Percentiles rank a stretch among this genome's conserved stretches.
Evolutionary conservation across 1,140 invertebrate genomes (phyloP).

Genomic region (Paraescarpia echinospica): DNA sequence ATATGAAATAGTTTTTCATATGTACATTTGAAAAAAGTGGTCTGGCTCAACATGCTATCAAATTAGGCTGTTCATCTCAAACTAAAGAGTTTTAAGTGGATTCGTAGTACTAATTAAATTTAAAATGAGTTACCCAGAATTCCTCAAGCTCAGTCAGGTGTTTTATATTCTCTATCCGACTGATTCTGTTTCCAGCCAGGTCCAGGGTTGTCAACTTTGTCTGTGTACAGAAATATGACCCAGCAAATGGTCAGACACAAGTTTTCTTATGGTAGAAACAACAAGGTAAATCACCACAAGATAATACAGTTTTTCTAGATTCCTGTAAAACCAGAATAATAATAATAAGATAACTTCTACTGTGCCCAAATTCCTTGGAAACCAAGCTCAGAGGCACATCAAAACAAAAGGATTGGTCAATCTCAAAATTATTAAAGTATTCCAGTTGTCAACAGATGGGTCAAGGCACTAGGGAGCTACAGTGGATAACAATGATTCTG

Average conservation of each 20-base stretch:
- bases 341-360: not conserved
- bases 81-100: not conserved
- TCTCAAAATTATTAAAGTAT: too few species aligned
- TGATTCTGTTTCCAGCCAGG: conserved; percentile 85
- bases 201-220: conserved; percentile 81
- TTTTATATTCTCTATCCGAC: conserved; percentile 75
- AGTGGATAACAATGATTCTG: too few species aligned
- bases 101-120: not conserved
- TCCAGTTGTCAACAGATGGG: too few species aligned
- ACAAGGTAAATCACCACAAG: too few species aligned
- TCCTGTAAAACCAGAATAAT: not conserved
- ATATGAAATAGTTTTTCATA: too few species aligned
- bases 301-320: not conserved
- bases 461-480: too few species aligned
- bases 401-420: not conserved
- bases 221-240: conserved; percentile 37
- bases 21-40: too few species aligned
- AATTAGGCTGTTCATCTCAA: too few species aligned
- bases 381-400: not conserved
- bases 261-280: not conserved
- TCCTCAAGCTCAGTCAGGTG: conserved; percentile 80
- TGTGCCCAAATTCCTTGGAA: not conserved
- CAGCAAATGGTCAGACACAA: not conserved
- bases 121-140: conserved; percentile 78
- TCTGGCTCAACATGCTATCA: too few species aligned